Conservation (phyloP, 2,797 vertebrate genomes). For the Pipistrellus pipistrellus region DNA sequence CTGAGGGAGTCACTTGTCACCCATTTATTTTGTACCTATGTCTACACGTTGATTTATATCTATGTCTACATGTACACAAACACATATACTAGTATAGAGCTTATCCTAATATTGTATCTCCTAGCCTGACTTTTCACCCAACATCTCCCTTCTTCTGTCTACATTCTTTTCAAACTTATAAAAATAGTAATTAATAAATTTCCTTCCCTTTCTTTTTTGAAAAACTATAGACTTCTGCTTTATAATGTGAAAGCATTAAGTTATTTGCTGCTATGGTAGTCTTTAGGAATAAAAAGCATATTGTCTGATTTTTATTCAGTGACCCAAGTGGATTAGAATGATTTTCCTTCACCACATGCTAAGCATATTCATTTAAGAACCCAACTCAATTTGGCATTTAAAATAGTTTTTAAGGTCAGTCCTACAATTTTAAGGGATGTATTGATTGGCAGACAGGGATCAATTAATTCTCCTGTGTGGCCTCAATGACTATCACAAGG, state of each 20-base stretch:
- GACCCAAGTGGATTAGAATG: neutral
- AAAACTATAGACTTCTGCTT: neutral
- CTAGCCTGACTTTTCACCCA: neutral
- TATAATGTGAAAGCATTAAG: neutral
- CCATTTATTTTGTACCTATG: neutral
- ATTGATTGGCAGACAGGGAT: neutral
- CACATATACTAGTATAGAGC: neutral
- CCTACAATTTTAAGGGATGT: neutral
- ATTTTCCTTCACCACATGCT: neutral
- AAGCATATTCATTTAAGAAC: neutral
- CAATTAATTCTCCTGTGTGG: neutral
- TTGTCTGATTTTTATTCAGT: neutral
- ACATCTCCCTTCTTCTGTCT: neutral
- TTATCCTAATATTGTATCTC: neutral
- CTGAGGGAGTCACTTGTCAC: neutral
- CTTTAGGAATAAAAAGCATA: neutral
- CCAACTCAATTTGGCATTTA: neutral
- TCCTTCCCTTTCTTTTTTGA: neutral
- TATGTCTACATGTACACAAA: neutral
- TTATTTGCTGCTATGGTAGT: neutral
- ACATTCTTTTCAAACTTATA: neutral
- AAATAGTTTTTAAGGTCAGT: neutral
- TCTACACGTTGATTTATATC: neutral
- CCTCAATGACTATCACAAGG: neutral
- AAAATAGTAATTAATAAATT: neutral